These are phyloP conservation scores for Exephanes ischioxanthus DNA, from an alignment of 2,888 invertebrate species.

Conservation along the genomic window DNA sequence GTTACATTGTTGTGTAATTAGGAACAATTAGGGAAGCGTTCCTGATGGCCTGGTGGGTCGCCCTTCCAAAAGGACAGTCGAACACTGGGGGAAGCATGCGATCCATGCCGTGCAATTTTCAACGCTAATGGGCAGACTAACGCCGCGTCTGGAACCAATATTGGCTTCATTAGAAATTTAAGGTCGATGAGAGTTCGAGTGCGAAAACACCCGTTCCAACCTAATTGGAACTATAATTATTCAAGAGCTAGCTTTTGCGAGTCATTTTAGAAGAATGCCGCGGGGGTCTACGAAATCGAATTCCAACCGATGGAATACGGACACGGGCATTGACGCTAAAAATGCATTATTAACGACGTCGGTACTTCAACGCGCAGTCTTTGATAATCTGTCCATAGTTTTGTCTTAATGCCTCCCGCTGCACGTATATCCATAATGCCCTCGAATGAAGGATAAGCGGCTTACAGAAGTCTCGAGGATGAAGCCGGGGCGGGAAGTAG, in stretches of 20 bases:
- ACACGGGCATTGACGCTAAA: neutral
- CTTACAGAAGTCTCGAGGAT: slow-evolving; percentile 35
- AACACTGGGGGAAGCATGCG: neutral
- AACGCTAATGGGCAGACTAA: neutral
- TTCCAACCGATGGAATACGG: neutral
- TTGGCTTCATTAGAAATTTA: neutral
- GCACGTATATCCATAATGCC: neutral
- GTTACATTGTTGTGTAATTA: slow-evolving; percentile 57
- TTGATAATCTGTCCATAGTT: neutral
- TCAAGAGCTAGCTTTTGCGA: too few relatives aligned
- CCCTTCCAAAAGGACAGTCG: neutral
- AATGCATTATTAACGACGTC: slow-evolving; percentile 3
- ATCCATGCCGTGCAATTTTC: neutral
- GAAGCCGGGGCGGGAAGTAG: slow-evolving; percentile 7
- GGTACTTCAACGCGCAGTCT: slow-evolving; percentile 1
- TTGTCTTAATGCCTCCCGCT: neutral
- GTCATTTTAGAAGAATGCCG: too few relatives aligned
- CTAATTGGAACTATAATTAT: neutral
- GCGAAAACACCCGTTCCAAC: neutral
- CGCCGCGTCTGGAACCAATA: neutral
- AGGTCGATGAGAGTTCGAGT: neutral
- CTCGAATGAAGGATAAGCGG: slow-evolving; percentile 26
- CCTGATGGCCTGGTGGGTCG: neutral
- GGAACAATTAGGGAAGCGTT: slow-evolving; percentile 39
- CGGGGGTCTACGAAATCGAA: neutral